phyloP scores from a whole-genome alignment of 2,888 invertebrate species.

The Nowickia ferox region DNA sequence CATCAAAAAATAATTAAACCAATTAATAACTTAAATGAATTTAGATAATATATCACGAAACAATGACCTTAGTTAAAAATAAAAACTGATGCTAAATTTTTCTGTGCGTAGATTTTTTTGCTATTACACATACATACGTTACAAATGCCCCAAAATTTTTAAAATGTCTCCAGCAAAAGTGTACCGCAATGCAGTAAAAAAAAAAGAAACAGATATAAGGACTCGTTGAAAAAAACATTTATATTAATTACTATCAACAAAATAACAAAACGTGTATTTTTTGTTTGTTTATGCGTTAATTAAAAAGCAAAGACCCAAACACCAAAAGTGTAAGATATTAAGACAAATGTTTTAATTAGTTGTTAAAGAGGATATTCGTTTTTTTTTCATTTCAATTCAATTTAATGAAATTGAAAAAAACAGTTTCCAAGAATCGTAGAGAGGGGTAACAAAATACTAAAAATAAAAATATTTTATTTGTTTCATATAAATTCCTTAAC shows the following conservation, averaged over 20 bases:
- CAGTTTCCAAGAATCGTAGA: neutral
- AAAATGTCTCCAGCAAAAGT: neutral
- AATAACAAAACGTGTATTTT: slow-evolving; percentile 73
- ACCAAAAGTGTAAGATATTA: slow-evolving; percentile 80
- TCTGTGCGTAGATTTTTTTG: no score
- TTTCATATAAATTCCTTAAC: slow-evolving; percentile 59
- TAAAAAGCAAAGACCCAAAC: slow-evolving; percentile 74
- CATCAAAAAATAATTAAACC: no score
- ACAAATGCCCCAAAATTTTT: neutral
- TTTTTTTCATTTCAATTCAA: slow-evolving; percentile 30
- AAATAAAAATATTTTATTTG: slow-evolving; percentile 60
- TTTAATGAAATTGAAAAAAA: slow-evolving; percentile 49
- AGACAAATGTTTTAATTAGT: slow-evolving; percentile 83
- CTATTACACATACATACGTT: neutral
- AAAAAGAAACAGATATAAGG: neutral
- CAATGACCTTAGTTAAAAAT: no score
- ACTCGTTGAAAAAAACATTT: slow-evolving; percentile 74
- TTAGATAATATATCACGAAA: no score
- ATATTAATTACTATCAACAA: slow-evolving; percentile 79
- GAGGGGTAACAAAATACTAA: neutral
- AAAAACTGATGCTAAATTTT: no score
- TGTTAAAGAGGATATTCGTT: slow-evolving; percentile 49
- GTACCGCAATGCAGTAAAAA: slow-evolving; percentile 5
- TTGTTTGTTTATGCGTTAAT: slow-evolving; percentile 80
- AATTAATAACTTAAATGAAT: no score